Evolutionary conservation across 2,888 invertebrate species (phyloP).

Genomic region (Sarcophaga caerulescens): DNA sequence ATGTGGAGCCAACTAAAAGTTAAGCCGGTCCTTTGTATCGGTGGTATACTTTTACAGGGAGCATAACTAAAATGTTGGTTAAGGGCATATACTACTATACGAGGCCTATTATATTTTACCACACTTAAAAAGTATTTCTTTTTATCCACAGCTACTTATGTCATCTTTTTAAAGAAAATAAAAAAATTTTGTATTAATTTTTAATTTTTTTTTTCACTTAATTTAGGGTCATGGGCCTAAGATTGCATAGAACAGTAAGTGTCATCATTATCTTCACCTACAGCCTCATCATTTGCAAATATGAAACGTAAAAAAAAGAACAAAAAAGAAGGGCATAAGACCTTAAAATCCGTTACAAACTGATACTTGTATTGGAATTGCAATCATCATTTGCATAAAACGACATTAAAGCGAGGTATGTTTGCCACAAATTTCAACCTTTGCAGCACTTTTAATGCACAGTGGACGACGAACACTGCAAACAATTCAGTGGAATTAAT

Average conservation of each 20-base stretch:
- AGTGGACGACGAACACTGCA: neutral
- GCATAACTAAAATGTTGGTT: too few relatives aligned
- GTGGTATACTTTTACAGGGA: too few relatives aligned
- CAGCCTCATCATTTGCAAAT: constrained; percentile 12
- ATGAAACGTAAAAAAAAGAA: neutral
- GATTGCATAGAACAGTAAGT: neutral
- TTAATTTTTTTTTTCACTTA: neutral
- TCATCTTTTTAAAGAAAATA: neutral
- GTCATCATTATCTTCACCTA: neutral
- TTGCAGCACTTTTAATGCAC: constrained; percentile 23
- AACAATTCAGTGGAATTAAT: too few relatives aligned
- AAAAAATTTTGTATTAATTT: too few relatives aligned
- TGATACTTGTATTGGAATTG: constrained; percentile 5
- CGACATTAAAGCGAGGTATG: constrained; percentile 24
- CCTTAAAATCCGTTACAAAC: constrained; percentile 25
- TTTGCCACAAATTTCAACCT: constrained; percentile 18
- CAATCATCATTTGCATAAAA: constrained; percentile 30
- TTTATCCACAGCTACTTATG: neutral
- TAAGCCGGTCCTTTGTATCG: too few relatives aligned
- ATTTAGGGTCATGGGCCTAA: neutral
- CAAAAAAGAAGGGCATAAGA: neutral
- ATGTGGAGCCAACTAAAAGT: too few relatives aligned
- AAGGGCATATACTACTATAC: too few relatives aligned
- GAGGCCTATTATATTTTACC: too few relatives aligned
- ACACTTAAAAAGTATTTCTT: too few relatives aligned